Evolutionary conservation across 2,797 vertebrate genomes (phyloP).

Genomic region (Clarias platycephalus): DNA sequence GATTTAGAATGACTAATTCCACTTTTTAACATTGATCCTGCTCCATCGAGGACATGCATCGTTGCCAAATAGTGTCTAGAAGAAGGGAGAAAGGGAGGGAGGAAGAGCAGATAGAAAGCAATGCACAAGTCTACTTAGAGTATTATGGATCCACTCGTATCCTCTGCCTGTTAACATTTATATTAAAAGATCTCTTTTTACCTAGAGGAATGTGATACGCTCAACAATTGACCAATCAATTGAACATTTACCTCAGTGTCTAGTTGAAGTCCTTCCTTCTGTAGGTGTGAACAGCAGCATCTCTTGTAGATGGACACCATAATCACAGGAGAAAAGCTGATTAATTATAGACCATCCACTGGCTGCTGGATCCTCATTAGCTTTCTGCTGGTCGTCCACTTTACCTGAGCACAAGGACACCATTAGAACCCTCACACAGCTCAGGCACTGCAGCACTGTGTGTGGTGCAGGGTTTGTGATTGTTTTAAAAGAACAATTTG

Average conservation of each 20-base stretch:
- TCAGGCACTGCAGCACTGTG: not conserved
- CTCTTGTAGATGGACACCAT: conserved; percentile 73
- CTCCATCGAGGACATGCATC: conserved; percentile 71
- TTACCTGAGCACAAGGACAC: conserved; percentile 55
- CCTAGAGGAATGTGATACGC: conserved; percentile 31
- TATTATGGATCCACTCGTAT: conserved; percentile 7
- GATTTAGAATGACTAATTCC: conserved; percentile 99
- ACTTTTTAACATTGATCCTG: conserved; percentile 94
- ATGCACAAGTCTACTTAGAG: conserved; percentile 4
- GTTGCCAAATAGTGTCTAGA: conserved; percentile 68
- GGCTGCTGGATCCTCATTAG: conserved; percentile 65
- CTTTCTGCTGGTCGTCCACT: conserved; percentile 58
- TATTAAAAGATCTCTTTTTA: conserved; percentile 27
- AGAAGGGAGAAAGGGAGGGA: conserved; percentile 2
- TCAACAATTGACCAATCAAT: conserved; percentile 36
- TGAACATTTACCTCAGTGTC: conserved; percentile 42
- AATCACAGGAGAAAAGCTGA: conserved; percentile 77
- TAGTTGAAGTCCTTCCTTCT: conserved; percentile 31
- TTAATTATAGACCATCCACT: conserved; percentile 73
- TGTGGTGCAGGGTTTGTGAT: not conserved
- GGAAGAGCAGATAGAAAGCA: conserved; percentile 13
- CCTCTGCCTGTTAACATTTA: conserved; percentile 21
- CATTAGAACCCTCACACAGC: conserved; percentile 25
- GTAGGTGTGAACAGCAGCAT: conserved; percentile 40
- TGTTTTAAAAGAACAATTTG: not conserved